These are phyloP conservation scores for Urophycis tenuis DNA, from an alignment of 2,797 vertebrate species.

Conservation along the genomic window DNA sequence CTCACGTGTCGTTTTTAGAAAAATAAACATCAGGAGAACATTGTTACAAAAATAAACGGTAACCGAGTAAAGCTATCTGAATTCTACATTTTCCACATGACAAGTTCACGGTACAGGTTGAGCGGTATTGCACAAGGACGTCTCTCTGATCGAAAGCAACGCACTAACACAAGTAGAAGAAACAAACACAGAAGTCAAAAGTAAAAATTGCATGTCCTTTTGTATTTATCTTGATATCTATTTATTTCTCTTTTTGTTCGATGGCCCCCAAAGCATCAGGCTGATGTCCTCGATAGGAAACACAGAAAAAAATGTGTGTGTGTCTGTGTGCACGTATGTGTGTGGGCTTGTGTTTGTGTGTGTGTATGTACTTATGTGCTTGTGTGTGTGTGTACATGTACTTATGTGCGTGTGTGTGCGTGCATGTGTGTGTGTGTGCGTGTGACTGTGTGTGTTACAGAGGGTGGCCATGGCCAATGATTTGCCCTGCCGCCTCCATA, in stretches of 20 bases:
- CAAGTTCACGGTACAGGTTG: slow-evolving; percentile 51
- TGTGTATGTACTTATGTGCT: background rate
- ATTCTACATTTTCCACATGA: slow-evolving; percentile 55
- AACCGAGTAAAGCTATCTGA: slow-evolving; percentile 49
- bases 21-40: slow-evolving; percentile 71
- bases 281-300: background rate
- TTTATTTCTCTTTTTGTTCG: background rate
- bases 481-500: background rate
- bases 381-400: slow-evolving; percentile 2
- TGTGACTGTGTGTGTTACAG: background rate
- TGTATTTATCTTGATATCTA: background rate
- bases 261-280: background rate
- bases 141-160: slow-evolving; percentile 52
- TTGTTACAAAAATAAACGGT: slow-evolving; percentile 69
- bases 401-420: background rate
- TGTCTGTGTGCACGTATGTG: background rate
- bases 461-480: background rate
- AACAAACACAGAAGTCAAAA: slow-evolving; percentile 34
- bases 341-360: background rate
- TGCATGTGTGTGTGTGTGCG: background rate
- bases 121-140: slow-evolving; percentile 66
- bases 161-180: slow-evolving; percentile 46
- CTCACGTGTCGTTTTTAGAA: slow-evolving; percentile 53
- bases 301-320: background rate
- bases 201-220: slow-evolving; percentile 25